Conservation (phyloP, 1,140 invertebrate genomes). For the Tetramorium alpestre region DNA sequence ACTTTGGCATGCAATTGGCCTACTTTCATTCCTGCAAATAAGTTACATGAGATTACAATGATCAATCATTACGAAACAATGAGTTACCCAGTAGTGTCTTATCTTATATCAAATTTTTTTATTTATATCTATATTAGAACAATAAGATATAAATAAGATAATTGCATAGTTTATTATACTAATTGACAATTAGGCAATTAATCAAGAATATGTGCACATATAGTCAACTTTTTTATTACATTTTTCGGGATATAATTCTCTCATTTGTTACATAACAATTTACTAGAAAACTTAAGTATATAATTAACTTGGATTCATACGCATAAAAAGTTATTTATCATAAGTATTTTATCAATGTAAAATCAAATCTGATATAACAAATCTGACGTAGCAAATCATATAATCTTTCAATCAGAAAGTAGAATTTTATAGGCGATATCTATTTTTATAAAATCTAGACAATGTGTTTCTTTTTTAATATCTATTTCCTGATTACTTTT, state of each 20-base stretch:
- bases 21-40: slow-evolving; percentile 87
- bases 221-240: not conserved
- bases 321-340: too few species aligned
- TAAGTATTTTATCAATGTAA: too few species aligned
- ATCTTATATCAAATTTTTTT: not conserved
- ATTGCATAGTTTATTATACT: not conserved
- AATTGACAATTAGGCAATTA: not conserved
- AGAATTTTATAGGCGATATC: too few species aligned
- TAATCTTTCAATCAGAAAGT: too few species aligned
- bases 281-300: too few species aligned
- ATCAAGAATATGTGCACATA: not conserved
- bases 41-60: slow-evolving; percentile 20
- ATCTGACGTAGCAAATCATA: too few species aligned
- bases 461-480: too few species aligned
- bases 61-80: not conserved
- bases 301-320: too few species aligned
- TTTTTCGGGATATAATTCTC: not conserved
- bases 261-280: too few species aligned
- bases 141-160: not conserved
- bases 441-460: too few species aligned
- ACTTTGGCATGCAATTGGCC: slow-evolving; percentile 89
- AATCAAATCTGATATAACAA: too few species aligned
- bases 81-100: not conserved
- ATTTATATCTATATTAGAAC: not conserved
- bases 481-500: too few species aligned